A percentile compares a stretch with the other conserved stretches of the same genome.
These are phyloP conservation scores for Drosophila putrida DNA, from an alignment of 2,888 invertebrate species.

Conservation along the genomic window DNA sequence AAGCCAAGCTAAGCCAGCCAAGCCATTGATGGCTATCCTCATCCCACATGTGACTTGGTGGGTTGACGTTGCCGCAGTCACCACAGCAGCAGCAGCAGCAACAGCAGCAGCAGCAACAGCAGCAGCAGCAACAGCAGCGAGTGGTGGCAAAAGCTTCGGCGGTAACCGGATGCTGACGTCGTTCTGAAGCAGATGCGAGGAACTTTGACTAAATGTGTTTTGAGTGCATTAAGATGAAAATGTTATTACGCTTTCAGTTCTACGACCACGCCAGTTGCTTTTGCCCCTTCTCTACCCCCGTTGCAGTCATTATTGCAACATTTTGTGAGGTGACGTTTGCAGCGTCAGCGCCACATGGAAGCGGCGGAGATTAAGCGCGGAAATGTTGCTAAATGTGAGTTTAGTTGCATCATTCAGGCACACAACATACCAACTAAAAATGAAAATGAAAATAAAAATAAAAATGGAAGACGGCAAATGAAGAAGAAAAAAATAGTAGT, in stretches of 20 bases:
- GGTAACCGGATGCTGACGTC: constrained; percentile 56
- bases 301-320: constrained; percentile 71
- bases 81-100: constrained; percentile 34
- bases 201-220: constrained; percentile 79
- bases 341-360: constrained; percentile 37
- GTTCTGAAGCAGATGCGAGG: constrained; percentile 57
- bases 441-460: constrained; percentile 3
- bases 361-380: constrained; percentile 70
- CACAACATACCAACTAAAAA: constrained; percentile 35
- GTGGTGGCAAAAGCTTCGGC: neutral
- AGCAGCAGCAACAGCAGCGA: constrained; percentile 18
- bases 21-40: constrained; percentile 51
- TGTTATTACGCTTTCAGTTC: constrained; percentile 65
- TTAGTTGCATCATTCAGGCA: constrained; percentile 45
- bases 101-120: constrained; percentile 13
- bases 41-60: constrained; percentile 51
- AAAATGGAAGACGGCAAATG: constrained; percentile 11
- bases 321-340: constrained; percentile 59
- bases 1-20: constrained; percentile 43
- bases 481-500: neutral
- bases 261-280: constrained; percentile 2
- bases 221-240: constrained; percentile 78
- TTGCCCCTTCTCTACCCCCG: neutral
- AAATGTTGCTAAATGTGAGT: constrained; percentile 58
- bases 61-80: constrained; percentile 50